Percentiles rank a stretch among this genome's conserved stretches.
Evolutionary conservation across 2,888 invertebrate genomes (phyloP).

Genomic region (Chaetogeoica ovagalla): DNA sequence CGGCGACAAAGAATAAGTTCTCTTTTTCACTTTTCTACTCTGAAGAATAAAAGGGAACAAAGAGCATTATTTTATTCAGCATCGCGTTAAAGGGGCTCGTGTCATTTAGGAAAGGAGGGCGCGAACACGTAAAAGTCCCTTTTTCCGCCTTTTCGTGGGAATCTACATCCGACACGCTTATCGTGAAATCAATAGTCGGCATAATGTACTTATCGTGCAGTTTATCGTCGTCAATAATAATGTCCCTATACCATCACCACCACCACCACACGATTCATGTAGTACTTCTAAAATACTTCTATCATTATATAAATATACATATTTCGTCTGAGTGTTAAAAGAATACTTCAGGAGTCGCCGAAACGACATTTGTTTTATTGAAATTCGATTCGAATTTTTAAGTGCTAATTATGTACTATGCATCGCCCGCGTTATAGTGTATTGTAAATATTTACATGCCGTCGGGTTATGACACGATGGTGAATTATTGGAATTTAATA

Average conservation of each 20-base stretch:
- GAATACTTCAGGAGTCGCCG: no score
- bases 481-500: no score
- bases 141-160: background rate
- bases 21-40: background rate
- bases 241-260: background rate
- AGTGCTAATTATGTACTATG: no score
- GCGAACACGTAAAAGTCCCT: background rate
- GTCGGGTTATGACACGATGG: no score
- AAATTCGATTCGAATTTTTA: no score
- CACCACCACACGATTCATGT: background rate
- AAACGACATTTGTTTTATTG: no score
- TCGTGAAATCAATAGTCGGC: constrained; percentile 14
- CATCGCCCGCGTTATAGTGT: no score
- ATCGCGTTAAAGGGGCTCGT: background rate
- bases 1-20: background rate
- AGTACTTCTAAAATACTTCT: background rate
- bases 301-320: background rate
- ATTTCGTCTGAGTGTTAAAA: no score
- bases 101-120: constrained; percentile 6
- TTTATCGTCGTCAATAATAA: background rate
- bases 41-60: background rate
- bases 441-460: no score
- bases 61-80: constrained; percentile 1
- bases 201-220: background rate
- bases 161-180: background rate